Conservation (phyloP, 2,113 vertebrate species). For the Colinus virginianus region DNA sequence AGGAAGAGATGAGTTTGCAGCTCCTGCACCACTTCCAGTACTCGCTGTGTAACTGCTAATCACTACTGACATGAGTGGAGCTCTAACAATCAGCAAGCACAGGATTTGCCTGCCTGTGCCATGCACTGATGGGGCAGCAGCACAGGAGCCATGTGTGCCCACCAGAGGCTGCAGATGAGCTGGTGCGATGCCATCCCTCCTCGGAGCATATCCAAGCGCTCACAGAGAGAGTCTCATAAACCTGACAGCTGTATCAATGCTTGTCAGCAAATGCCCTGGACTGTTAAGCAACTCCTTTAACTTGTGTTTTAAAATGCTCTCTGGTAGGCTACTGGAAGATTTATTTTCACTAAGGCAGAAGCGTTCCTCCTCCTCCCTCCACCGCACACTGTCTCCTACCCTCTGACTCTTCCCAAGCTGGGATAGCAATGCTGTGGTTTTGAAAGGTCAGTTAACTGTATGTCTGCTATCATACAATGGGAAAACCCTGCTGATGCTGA, state of each 20-base stretch:
- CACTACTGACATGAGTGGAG: accelerated
- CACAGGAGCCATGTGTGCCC: background rate
- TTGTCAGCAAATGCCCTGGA: accelerated
- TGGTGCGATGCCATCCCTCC: background rate
- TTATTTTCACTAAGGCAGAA: background rate
- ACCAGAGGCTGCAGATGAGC: background rate
- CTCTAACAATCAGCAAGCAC: background rate
- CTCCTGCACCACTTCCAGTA: background rate
- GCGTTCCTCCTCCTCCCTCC: background rate
- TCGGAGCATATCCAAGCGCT: background rate
- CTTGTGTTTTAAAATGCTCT: background rate
- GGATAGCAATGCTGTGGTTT: background rate
- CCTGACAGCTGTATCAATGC: background rate
- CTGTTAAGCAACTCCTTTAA: background rate
- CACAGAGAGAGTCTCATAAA: background rate
- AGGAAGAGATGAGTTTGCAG: background rate
- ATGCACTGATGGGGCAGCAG: background rate
- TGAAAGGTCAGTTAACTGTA: background rate
- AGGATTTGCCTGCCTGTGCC: accelerated
- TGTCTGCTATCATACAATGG: background rate
- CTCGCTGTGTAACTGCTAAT: background rate
- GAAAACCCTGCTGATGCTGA: background rate
- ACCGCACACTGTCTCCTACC: background rate
- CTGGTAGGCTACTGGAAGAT: background rate
- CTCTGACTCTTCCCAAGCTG: background rate